A percentile compares a stretch with the other conserved stretches of the same genome.
phyloP scores from a whole-genome alignment of 1,140 invertebrate species.

The Heliconius congener region DNA sequence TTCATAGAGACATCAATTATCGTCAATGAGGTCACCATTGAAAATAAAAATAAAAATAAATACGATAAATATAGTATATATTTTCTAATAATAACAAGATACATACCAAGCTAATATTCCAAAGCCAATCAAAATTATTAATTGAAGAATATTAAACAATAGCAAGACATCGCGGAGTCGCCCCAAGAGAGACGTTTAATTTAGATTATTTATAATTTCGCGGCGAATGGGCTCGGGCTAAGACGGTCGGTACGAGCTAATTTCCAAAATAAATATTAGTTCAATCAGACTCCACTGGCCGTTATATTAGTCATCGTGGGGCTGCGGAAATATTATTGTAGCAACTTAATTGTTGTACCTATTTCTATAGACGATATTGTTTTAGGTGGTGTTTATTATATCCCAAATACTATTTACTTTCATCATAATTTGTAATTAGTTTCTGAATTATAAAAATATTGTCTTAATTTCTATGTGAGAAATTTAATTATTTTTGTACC shows the following conservation, averaged over 20 bases:
- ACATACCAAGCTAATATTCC: slow-evolving; percentile 19
- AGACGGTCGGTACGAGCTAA: slow-evolving; percentile 72
- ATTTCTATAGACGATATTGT: slow-evolving; percentile 45
- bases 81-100: neutral
- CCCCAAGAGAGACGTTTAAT: slow-evolving; percentile 68
- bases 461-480: neutral
- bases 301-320: slow-evolving; percentile 45
- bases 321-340: slow-evolving; percentile 32
- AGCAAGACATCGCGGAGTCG: slow-evolving; percentile 53
- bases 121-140: slow-evolving; percentile 69
- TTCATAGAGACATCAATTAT: too few relatives aligned
- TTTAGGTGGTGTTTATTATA: slow-evolving; percentile 30
- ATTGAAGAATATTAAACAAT: slow-evolving; percentile 75
- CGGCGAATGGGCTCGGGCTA: slow-evolving; percentile 55
- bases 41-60: too few relatives aligned
- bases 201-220: slow-evolving; percentile 74
- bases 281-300: slow-evolving; percentile 66
- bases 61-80: too few relatives aligned
- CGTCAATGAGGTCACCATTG: too few relatives aligned
- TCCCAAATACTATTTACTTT: slow-evolving; percentile 3
- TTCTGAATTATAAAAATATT: slow-evolving; percentile 3
- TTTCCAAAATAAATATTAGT: slow-evolving; percentile 82
- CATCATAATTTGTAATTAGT: neutral
- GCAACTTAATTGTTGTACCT: slow-evolving; percentile 25
- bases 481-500: neutral